Conservation (phyloP, 1,140 invertebrate genomes). For the Formica selysi region DNA sequence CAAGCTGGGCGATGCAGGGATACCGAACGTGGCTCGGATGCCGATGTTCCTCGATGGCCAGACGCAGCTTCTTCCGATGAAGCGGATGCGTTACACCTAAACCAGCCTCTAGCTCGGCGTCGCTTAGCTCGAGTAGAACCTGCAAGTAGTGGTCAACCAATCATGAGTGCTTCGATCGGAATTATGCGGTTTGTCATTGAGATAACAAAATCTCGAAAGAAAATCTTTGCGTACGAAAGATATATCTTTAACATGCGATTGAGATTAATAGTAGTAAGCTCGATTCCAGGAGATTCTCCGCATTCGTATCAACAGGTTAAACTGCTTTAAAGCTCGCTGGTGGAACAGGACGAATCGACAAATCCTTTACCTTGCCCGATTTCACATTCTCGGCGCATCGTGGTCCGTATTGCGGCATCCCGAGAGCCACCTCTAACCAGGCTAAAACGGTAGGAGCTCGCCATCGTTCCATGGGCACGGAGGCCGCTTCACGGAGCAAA, state of each 20-base stretch:
- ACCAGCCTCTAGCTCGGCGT: constrained; percentile 95
- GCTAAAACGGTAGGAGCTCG: constrained; percentile 96
- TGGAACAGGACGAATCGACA: neutral
- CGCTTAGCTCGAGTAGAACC: constrained; percentile 95
- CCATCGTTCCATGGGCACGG: constrained; percentile 96
- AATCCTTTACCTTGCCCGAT: constrained; percentile 93
- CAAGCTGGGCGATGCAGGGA: constrained; percentile 94
- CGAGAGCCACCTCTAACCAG: constrained; percentile 96
- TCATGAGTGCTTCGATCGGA: neutral
- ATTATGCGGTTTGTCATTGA: neutral
- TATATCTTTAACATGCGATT: neutral
- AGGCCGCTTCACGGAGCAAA: constrained; percentile 93
- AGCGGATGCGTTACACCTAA: constrained; percentile 95
- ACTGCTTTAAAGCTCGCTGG: neutral
- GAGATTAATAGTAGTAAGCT: neutral
- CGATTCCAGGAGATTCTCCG: neutral
- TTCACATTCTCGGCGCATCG: constrained; percentile 97
- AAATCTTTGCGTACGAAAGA: neutral
- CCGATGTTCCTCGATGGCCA: constrained; percentile 97
- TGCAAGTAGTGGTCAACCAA: constrained; percentile 79
- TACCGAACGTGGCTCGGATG: constrained; percentile 94
- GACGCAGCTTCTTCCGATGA: constrained; percentile 96
- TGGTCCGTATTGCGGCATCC: constrained; percentile 97
- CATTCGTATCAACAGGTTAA: constrained; percentile 9
- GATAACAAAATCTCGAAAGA: neutral